These are phyloP conservation scores for Istiophorus platypterus DNA, from an alignment of 2,113 vertebrate genomes.

Conservation along the genomic window DNA sequence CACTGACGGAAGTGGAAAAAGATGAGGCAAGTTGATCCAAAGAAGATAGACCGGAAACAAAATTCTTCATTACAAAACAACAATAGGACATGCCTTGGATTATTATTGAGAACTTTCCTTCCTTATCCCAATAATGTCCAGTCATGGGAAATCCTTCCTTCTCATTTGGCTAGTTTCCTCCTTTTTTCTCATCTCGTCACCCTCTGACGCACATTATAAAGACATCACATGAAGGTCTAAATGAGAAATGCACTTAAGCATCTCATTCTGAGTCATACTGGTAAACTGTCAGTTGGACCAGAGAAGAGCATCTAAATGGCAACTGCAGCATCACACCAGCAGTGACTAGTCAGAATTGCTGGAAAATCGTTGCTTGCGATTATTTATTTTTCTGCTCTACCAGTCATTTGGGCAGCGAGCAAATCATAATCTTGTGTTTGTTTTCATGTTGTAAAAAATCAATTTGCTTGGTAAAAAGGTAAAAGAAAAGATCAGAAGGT, in stretches of 20 bases:
- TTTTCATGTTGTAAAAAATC: slow-evolving; percentile 54
- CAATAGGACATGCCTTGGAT: background rate
- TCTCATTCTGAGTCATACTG: slow-evolving; percentile 29
- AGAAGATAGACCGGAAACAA: background rate
- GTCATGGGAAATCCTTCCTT: background rate
- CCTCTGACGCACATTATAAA: slow-evolving; percentile 16
- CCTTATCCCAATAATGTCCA: background rate
- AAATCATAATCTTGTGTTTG: slow-evolving; percentile 37
- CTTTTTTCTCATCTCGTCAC: background rate
- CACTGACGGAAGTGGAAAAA: background rate
- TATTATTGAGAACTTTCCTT: slow-evolving; percentile 16
- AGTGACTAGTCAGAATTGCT: slow-evolving; percentile 17
- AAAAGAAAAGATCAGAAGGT: slow-evolving; percentile 51
- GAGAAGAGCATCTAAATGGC: slow-evolving; percentile 11
- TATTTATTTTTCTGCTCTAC: slow-evolving; percentile 37
- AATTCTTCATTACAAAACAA: slow-evolving; percentile 15
- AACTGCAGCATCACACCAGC: slow-evolving; percentile 1
- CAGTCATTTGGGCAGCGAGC: background rate
- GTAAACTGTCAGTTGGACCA: background rate
- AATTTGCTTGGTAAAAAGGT: slow-evolving; percentile 29
- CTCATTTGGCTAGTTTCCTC: background rate
- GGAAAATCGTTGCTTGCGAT: slow-evolving; percentile 11
- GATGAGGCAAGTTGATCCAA: background rate
- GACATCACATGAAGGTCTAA: slow-evolving; percentile 15
- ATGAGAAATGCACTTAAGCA: slow-evolving; percentile 20